These are phyloP conservation scores for Gymnobelideus leadbeateri DNA, from an alignment of 2,113 vertebrate species.

Conservation along the genomic window DNA sequence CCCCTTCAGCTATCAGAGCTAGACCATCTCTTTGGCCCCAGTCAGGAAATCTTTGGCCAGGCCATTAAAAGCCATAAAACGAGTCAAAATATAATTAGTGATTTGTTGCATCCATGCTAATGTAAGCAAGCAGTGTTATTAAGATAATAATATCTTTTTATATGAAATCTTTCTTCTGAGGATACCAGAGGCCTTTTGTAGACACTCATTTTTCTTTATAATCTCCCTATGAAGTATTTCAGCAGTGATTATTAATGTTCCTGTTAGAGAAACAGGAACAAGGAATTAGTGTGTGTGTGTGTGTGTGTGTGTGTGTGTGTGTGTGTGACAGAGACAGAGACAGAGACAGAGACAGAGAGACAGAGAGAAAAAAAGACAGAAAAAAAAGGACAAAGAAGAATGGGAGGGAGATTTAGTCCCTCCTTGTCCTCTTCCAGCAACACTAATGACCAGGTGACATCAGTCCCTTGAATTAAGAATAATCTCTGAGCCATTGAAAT, in stretches of 20 bases:
- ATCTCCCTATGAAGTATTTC: neutral
- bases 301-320: neutral
- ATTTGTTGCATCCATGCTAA: neutral
- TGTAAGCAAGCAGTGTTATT: neutral
- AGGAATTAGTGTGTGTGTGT: neutral
- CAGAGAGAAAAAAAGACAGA: neutral
- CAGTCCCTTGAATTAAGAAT: neutral
- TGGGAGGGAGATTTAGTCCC: neutral
- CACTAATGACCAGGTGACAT: neutral
- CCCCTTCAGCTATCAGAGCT: neutral
- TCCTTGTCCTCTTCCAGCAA: neutral
- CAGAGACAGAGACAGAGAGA: no score
- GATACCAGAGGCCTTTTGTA: neutral
- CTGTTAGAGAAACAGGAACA: neutral
- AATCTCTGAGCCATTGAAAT: neutral
- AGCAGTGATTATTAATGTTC: neutral
- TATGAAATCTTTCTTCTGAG: neutral
- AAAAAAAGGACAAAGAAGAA: neutral
- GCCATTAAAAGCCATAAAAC: neutral
- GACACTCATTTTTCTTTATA: neutral
- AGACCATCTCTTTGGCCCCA: neutral
- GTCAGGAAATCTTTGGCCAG: neutral
- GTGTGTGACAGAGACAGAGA: neutral
- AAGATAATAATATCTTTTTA: neutral
- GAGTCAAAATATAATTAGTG: constrained; percentile 2